Evolutionary conservation across 2,888 invertebrate genomes (phyloP), one percentile per base, ranked within the genome.

Genomic region (Callinectes sapidus): DNA sequence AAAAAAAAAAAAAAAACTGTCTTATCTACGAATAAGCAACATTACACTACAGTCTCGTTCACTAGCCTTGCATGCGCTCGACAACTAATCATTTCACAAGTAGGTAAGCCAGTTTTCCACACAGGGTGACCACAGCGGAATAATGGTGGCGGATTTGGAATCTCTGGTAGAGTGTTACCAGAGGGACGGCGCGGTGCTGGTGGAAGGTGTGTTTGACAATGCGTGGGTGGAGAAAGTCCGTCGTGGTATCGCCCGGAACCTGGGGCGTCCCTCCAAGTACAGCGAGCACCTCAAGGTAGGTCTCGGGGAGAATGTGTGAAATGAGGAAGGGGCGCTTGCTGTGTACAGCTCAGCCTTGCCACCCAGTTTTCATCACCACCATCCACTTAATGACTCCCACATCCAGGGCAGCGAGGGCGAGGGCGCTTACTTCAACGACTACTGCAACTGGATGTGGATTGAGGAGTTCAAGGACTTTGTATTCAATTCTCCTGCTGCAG

Each of bases 341-440:
- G 32, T 18, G 8, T 16, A 35, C 23, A 61, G 23, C 13, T 61
- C 18, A 61, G 61, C 23, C 23, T 55, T 61, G 13, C 61, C 6
- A 61, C 13, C 23, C 61, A n/a, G n/a, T 55, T 55, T 8, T 61
- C 6, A 23, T 61, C 61, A 61, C 13, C 61, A 61, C 23, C 71
- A 28, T n/a, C 71, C 28, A n/a, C 23, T 3, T 71, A 71, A 71
- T 8, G 28, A 71, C n/a, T 10, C 16, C n/a, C 10, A n/a, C 10
- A 23, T 23, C 5, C 93, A 94, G 90, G 94, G 91, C 28, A 66
- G 90, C 10, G 94, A 94, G n/a, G 94, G 94, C 0, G 91, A 92
- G 42, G 95, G 95, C 3, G 91, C 90, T 86, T 95, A 95, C 93
- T 95, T 95, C 94, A 95, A 95, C 91, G 95, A 95, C 93, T 95